Evolutionary conservation across 2,113 vertebrate species (phyloP).

Genomic region (Tautogolabrus adspersus): DNA sequence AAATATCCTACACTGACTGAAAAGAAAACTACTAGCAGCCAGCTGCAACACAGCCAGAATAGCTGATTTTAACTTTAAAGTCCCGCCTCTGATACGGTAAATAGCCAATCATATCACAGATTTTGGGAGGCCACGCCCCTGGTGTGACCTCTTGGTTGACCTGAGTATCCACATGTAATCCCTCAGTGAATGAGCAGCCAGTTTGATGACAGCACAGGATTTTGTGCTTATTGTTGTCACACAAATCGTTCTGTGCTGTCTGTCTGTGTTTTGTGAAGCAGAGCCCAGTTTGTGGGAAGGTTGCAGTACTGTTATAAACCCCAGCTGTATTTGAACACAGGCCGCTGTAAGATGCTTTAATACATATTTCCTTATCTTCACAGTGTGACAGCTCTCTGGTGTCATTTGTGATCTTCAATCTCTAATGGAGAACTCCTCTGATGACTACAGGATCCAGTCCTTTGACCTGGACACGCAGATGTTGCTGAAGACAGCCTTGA

Average conservation of each 20-base stretch:
- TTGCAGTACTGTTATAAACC: background rate
- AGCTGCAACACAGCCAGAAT: no score
- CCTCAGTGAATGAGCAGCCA: slow-evolving; percentile 51
- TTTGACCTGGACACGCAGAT: slow-evolving; percentile 93
- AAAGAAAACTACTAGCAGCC: no score
- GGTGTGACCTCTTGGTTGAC: slow-evolving; percentile 12
- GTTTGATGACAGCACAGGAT: slow-evolving; percentile 71
- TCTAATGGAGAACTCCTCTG: slow-evolving; percentile 89
- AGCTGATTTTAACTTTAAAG: no score
- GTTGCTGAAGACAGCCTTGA: slow-evolving; percentile 94
- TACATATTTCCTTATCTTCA: background rate
- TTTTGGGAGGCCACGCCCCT: background rate
- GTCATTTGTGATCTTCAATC: slow-evolving; percentile 2
- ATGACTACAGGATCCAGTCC: slow-evolving; percentile 94
- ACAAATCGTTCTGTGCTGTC: slow-evolving; percentile 3
- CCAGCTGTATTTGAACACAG: background rate
- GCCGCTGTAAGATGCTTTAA: background rate
- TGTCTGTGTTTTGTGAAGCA: background rate
- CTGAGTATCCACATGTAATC: slow-evolving; percentile 43
- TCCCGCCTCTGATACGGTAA: no score
- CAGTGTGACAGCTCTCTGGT: slow-evolving; percentile 29
- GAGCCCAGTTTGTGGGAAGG: background rate
- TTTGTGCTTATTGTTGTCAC: slow-evolving; percentile 55
- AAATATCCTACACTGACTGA: no score
- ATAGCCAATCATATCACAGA: background rate